Evolutionary conservation across 1,140 invertebrate genomes (phyloP).

Genomic region (Danaus melanippus): DNA sequence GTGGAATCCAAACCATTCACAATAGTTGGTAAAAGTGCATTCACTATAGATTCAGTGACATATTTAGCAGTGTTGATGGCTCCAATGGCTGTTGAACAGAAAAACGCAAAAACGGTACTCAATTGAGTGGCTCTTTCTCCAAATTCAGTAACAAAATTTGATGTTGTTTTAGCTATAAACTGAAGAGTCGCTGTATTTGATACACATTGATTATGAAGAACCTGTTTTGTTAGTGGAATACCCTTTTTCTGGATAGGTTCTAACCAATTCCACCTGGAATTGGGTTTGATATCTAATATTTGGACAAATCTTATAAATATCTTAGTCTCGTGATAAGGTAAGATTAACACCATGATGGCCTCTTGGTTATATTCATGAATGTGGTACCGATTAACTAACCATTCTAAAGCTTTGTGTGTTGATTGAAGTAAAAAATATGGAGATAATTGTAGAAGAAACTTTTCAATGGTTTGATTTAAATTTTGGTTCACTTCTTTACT

Average conservation of each 20-base stretch:
- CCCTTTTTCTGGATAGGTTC: conserved; percentile 81
- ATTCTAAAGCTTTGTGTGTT: conserved; percentile 92
- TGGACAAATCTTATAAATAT: conserved; percentile 90
- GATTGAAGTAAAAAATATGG: conserved; percentile 90
- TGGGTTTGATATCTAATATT: conserved; percentile 74
- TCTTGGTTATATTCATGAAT: conserved; percentile 91
- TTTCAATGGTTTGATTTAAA: conserved; percentile 82
- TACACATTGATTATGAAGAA: conserved; percentile 81
- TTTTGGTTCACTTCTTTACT: conserved; percentile 81
- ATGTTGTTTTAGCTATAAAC: conserved; percentile 80
- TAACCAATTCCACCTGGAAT: conserved; percentile 86
- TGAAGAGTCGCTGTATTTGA: conserved; percentile 80
- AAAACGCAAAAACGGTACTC: conserved; percentile 84
- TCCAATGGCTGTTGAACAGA: conserved; percentile 80
- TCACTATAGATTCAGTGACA: conserved; percentile 79
- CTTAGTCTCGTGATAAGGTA: conserved; percentile 94
- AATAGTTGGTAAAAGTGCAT: conserved; percentile 79
- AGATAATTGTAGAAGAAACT: conserved; percentile 86
- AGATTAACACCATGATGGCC: conserved; percentile 82
- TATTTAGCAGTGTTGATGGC: conserved; percentile 72
- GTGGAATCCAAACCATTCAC: conserved; percentile 78
- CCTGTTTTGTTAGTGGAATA: conserved; percentile 78
- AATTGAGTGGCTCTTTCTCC: conserved; percentile 74
- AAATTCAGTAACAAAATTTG: conserved; percentile 77
- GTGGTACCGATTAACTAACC: conserved; percentile 90